Percentiles rank a stretch among this genome's conserved stretches.
Conservation (phyloP, 2,113 vertebrate genomes). For the Dicaeum eximium region DNA sequence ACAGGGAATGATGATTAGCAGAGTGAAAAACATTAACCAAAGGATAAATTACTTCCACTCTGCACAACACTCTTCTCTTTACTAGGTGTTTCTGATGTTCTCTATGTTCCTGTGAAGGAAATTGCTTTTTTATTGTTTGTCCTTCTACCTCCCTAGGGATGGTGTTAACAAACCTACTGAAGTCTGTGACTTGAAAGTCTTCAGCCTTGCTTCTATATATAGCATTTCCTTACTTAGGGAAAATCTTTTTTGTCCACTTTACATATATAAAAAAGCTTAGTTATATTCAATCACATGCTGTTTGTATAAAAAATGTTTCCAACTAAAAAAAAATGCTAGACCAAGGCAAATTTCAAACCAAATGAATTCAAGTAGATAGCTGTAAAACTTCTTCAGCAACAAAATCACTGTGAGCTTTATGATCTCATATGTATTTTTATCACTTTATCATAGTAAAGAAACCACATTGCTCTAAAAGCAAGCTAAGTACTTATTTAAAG, state of each 20-base stretch:
- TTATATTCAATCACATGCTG: neutral
- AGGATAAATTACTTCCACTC: neutral
- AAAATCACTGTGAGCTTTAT: neutral
- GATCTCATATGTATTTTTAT: conserved; percentile 15
- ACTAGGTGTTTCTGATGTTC: neutral
- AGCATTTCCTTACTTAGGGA: neutral
- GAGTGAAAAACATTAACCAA: neutral
- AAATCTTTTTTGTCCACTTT: neutral
- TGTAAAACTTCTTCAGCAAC: neutral
- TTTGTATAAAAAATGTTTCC: neutral
- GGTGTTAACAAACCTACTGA: neutral
- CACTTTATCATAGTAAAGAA: neutral
- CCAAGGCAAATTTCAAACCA: neutral
- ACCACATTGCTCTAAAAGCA: neutral
- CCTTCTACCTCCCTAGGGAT: neutral
- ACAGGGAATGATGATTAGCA: neutral
- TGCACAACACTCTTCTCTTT: neutral
- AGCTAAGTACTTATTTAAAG: neutral
- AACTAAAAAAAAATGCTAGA: neutral
- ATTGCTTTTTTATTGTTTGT: neutral
- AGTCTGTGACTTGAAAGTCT: neutral
- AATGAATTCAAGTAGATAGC: neutral
- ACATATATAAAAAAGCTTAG: neutral
- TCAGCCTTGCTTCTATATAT: neutral
- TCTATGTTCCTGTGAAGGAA: neutral